Conservation (phyloP, 2,113 vertebrate species). For the Zosterops japonicus region DNA sequence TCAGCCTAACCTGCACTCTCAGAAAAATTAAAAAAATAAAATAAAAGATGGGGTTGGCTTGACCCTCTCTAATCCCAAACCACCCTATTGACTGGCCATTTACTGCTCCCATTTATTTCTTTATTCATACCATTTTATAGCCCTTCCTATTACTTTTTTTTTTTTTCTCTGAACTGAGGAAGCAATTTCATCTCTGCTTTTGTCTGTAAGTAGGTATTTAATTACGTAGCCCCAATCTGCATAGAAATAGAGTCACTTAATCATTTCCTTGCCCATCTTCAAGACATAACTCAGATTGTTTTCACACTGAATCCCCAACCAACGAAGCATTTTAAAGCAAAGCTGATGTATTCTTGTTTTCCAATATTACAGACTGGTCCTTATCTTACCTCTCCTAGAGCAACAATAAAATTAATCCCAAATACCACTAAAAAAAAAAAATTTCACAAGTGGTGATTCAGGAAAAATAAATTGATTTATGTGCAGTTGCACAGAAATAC, state of each 20-base stretch:
- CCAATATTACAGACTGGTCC: background rate
- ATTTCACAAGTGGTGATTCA: background rate
- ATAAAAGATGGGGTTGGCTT: background rate
- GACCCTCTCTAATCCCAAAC: background rate
- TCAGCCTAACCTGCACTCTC: background rate
- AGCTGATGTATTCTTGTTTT: background rate
- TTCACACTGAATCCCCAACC: background rate
- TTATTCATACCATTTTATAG: background rate
- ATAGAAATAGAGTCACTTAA: constrained; percentile 52
- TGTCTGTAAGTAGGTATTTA: constrained; percentile 20
- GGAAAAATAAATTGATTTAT: background rate
- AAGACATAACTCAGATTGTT: background rate
- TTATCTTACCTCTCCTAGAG: background rate
- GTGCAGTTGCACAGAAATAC: background rate
- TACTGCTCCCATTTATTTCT: constrained; percentile 45
- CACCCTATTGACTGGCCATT: background rate
- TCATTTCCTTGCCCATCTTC: constrained; percentile 15
- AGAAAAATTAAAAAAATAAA: constrained; percentile 4
- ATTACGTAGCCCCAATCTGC: constrained; percentile 13
- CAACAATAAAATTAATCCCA: background rate
- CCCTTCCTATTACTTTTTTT: background rate
- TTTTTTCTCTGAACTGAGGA: background rate
- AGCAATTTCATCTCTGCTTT: constrained; percentile 42
- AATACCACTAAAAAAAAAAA: background rate
- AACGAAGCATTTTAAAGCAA: background rate